Conservation (phyloP, 2,797 vertebrate species). For the Thunnus albacares region DNA sequence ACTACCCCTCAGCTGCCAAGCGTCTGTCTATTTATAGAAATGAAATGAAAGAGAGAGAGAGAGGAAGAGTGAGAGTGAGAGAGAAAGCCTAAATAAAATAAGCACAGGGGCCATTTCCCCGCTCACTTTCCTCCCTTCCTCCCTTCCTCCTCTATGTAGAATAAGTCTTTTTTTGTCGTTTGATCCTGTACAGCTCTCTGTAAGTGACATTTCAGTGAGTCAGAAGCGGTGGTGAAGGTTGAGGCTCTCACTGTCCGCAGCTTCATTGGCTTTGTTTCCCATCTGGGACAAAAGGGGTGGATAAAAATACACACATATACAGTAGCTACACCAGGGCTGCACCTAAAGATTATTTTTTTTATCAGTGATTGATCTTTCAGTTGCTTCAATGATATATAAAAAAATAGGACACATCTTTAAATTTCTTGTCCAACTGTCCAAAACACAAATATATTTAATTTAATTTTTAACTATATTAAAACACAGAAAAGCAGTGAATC, state of each 20-base stretch:
- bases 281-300: neutral
- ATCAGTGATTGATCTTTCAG: neutral
- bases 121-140: conserved; percentile 17
- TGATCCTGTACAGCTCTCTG: conserved; percentile 19
- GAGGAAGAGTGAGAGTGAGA: conserved; percentile 18
- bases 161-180: conserved; percentile 23
- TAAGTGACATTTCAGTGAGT: conserved; percentile 48
- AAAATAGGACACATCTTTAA: too few species aligned
- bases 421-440: too few species aligned
- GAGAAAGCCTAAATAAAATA: conserved; percentile 59
- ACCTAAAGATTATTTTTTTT: neutral
- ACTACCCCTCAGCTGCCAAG: conserved; percentile 86
- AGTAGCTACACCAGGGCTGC: neutral
- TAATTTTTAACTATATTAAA: too few species aligned
- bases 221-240: conserved; percentile 20
- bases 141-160: neutral
- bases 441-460: neutral
- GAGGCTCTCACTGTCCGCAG: conserved; percentile 23
- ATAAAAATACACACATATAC: conserved; percentile 6
- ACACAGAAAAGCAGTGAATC: too few species aligned
- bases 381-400: neutral
- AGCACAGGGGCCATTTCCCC: conserved; percentile 51
- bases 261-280: neutral
- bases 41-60: conserved; percentile 55
- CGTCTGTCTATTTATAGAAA: conserved; percentile 84